Base-by-base conservation (phyloP, 2,113 vertebrate genomes). In the Rostratula benghalensis region DNA sequence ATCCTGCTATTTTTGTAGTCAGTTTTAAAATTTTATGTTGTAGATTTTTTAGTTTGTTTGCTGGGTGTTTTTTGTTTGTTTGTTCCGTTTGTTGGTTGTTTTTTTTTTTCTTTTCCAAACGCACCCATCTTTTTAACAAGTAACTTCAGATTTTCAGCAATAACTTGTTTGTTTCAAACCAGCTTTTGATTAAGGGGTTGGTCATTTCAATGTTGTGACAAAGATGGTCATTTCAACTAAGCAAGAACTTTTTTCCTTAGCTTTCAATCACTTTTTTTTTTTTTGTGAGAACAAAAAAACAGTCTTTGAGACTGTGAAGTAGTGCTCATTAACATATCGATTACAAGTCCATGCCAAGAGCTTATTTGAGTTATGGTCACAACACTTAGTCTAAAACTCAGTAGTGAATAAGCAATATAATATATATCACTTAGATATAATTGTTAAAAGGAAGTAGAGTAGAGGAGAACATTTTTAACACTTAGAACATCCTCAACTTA, bases 211-310 rank as follows among this genome's bases (percentile, higher is more conserved):
- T 0, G 2, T 19, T 70, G 9, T 25, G 65, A 39, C 25, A 56
- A 18, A 88, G 9, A 33, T n/a, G 5, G 4, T 31, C 69, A 65
- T 83, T 95, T 83, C 45, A 78, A 74, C 6, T 67, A 77, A 89
- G 65, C 11, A 51, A 69, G 12, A 11, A 0, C 9, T 84, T 76
- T 73, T 51, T 46, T 30, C 5, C 50, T 77, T 69, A 10, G 3
- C n/a, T 95, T 94, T 20, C 25, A 84, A 65, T 82, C 94, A 63
- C 35, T 14, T 87, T 87, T 86, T 65, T 87, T 86, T 65, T 37
- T 73, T 73, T 76, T 81, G 23, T 63, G 13, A 43, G 43, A 43
- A 43, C 15, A 43, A 43, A 43, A 43, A 39, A 39, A 39, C 43
- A 70, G 11, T 79, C 4, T 41, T 83, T 79, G 7, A 59, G 33